A percentile compares a stretch with the other conserved stretches of the same genome.
These are phyloP conservation scores for Leptinotarsa rubiginosa DNA, from an alignment of 2,888 invertebrate genomes.

Conservation along the genomic window DNA sequence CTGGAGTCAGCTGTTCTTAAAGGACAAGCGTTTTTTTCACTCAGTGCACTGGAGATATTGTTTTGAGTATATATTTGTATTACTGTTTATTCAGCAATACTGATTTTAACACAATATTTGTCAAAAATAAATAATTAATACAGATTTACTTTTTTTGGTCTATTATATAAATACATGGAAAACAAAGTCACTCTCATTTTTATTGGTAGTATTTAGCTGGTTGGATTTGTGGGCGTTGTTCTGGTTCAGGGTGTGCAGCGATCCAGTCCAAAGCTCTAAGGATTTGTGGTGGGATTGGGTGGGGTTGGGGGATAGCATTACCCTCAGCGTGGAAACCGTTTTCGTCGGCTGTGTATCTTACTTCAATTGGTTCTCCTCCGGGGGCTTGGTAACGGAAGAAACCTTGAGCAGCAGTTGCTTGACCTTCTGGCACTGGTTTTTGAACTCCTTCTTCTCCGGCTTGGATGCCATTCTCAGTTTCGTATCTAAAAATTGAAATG, in stretches of 20 bases:
- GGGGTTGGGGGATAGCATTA: constrained; percentile 51
- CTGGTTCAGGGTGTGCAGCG: constrained; percentile 64
- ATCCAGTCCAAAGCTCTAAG: constrained; percentile 71
- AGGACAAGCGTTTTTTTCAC: too few species aligned
- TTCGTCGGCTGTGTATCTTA: constrained; percentile 56
- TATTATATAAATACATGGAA: neutral
- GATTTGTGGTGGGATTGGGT: constrained; percentile 64
- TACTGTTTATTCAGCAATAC: too few species aligned
- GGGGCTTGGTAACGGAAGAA: constrained; percentile 60
- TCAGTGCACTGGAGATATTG: too few species aligned
- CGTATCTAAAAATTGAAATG: constrained; percentile 64
- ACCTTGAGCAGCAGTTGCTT: constrained; percentile 66
- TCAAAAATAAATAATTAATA: neutral
- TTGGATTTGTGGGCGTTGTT: neutral
- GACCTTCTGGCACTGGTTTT: constrained; percentile 55
- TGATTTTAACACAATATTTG: too few species aligned
- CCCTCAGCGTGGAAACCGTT: constrained; percentile 58
- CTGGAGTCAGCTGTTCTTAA: too few species aligned
- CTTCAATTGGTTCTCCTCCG: constrained; percentile 50
- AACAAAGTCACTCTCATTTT: neutral
- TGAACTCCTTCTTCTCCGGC: constrained; percentile 71
- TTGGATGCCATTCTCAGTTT: constrained; percentile 73
- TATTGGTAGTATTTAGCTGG: neutral
- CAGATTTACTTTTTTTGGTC: neutral
- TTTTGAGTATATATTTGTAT: too few species aligned